Evolutionary conservation across 2,113 vertebrate genomes (phyloP).

Genomic region (Lynx canadensis): DNA sequence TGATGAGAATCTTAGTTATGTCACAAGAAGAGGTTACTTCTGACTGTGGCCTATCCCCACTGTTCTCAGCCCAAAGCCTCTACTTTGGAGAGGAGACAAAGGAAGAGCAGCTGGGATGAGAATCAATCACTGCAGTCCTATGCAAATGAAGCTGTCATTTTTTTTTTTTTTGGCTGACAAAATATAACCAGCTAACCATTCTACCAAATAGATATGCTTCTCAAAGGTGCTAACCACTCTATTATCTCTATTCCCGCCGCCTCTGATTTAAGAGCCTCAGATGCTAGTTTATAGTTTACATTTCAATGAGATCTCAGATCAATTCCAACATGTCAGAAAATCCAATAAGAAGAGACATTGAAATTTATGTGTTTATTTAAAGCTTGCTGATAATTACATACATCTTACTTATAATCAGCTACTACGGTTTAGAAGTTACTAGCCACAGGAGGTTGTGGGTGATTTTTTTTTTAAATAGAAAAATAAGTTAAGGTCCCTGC

Average conservation of each 20-base stretch:
- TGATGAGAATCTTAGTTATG: not conserved
- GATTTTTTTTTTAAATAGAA: not conserved
- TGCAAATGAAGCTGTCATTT: not conserved
- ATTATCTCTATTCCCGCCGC: not conserved
- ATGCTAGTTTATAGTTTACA: constrained; percentile 5
- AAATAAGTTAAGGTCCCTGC: constrained; percentile 27
- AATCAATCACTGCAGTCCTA: not conserved
- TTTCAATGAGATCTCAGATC: constrained; percentile 46
- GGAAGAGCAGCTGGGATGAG: not conserved
- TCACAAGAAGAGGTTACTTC: not conserved
- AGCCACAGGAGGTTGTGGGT: not conserved
- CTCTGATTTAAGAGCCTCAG: not conserved
- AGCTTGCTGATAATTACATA: constrained; percentile 14
- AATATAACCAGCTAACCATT: not conserved
- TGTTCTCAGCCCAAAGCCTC: not conserved
- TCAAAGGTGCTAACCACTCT: not conserved
- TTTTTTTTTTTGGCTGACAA: not conserved
- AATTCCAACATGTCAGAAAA: constrained; percentile 12
- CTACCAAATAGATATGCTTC: not conserved
- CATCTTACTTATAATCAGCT: constrained; percentile 44
- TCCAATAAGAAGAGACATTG: constrained; percentile 32
- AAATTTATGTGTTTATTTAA: constrained; percentile 65
- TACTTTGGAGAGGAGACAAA: not conserved
- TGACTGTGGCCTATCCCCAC: fast-evolving
- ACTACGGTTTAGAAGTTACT: constrained; percentile 10